Evolutionary conservation across 2,888 invertebrate species (phyloP).

Genomic region (Leptinotarsa haldemani): DNA sequence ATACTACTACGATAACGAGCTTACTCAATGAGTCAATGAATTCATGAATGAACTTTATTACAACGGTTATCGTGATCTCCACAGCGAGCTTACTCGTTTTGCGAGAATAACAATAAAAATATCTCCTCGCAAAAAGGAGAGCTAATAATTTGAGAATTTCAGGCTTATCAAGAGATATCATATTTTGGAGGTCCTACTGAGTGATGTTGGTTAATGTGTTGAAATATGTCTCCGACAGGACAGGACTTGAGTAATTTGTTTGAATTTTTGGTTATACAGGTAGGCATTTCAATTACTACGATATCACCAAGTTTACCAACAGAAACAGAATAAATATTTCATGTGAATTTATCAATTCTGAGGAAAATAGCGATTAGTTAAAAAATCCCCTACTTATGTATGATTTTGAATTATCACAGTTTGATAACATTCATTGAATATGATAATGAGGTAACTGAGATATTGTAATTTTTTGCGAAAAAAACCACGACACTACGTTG

Average conservation of each 20-base stretch:
- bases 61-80: slow-evolving; percentile 18
- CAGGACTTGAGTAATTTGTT: neutral
- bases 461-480: no score
- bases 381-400: no score
- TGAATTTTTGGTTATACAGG: neutral
- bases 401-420: no score
- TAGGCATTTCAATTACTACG: neutral
- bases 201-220: slow-evolving; percentile 10
- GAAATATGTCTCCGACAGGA: slow-evolving; percentile 7
- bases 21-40: slow-evolving; percentile 33
- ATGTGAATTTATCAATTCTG: neutral
- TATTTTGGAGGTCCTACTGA: neutral
- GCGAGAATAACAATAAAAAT: neutral
- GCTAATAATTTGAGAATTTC: neutral
- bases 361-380: no score
- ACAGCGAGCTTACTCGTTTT: neutral
- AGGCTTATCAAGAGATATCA: neutral
- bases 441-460: no score
- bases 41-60: slow-evolving; percentile 40
- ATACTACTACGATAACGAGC: slow-evolving; percentile 34
- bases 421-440: no score
- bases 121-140: neutral
- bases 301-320: neutral
- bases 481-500: no score
- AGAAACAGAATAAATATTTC: neutral